Evolutionary conservation across 2,888 invertebrate species (phyloP).

Genomic region (Molorchus minor): DNA sequence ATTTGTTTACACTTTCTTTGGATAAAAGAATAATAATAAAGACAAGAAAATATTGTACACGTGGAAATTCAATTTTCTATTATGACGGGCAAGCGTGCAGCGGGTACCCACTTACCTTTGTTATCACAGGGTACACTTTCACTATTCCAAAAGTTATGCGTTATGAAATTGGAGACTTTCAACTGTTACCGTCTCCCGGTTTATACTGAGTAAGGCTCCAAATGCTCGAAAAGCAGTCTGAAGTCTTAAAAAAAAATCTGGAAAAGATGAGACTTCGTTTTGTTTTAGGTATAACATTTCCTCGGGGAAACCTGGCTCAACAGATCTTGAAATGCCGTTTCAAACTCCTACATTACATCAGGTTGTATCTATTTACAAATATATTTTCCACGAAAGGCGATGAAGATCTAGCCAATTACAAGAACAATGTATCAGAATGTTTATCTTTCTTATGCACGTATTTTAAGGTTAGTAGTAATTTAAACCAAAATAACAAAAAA

Average conservation of each 20-base stretch:
- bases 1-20: no score
- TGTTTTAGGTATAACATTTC: conserved; percentile 57
- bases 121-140: background rate
- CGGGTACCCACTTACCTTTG: no score
- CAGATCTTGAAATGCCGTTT: conserved; percentile 48
- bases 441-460: conserved; percentile 60
- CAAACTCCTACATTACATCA: conserved; percentile 54
- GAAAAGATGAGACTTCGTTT: background rate
- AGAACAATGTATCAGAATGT: conserved; percentile 63
- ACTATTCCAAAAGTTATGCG: background rate
- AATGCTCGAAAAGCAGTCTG: no score
- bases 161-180: no score
- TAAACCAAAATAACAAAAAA: background rate
- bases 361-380: conserved; percentile 51
- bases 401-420: conserved; percentile 60
- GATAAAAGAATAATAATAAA: no score
- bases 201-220: no score
- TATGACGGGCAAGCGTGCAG: no score
- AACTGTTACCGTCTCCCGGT: no score
- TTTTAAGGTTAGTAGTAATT: conserved; percentile 56
- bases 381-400: conserved; percentile 48
- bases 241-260: background rate
- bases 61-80: no score
- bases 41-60: no score
- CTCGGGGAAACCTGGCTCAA: conserved; percentile 50